Base-by-base conservation (phyloP, 2,113 vertebrate genomes). In the Pipra filicauda region DNA sequence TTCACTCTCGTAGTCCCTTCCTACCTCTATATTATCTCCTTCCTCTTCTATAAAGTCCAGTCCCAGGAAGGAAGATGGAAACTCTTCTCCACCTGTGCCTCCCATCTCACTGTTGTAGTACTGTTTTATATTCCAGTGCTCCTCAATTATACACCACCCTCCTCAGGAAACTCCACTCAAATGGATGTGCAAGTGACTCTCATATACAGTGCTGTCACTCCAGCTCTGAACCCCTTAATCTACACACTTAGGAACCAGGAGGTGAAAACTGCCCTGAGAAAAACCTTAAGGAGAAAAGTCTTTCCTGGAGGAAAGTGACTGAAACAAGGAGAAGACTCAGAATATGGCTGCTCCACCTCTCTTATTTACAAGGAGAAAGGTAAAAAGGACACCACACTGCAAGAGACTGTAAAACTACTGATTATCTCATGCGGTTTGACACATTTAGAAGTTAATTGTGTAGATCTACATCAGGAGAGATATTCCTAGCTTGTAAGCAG, bases 191-290 rank as follows among this genome's bases (percentile, higher is more conserved):
- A 30, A 23, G 22, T 55, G n/a, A 54, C 88, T 43, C 61, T 94
- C 26, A 12, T 62, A 43, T 91, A 91, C 62, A 75, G 46, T 52
- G 71, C 74, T 23, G 30, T 86, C 51, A 85, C 57, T 13, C 95
- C 96, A 37, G 52, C 94, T 31, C 82, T 97, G 21, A 97, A 97
- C 23, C 93, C 95, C 43, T n/a, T 95, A 41, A 94, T 97, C 73
- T 97, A 96, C 33, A 91, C 78, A 16, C 91, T 97, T 44, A 91
- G 89, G 70, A 97, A 96, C 75, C 81, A 95, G 8, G 94, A 98
- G n/a, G 92, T 97, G 79, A 97, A 87, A 83, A 76, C 61, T 24
- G 92, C 88, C 69, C 59, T 97, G 76, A 49, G 7, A 51, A 97
- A 67, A 49, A 12, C 20, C 1, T 46, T 71, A 30, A 62, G 37